These are phyloP conservation scores for Muscicapa striata DNA, from an alignment of 2,797 vertebrate genomes.

Conservation along the genomic window DNA sequence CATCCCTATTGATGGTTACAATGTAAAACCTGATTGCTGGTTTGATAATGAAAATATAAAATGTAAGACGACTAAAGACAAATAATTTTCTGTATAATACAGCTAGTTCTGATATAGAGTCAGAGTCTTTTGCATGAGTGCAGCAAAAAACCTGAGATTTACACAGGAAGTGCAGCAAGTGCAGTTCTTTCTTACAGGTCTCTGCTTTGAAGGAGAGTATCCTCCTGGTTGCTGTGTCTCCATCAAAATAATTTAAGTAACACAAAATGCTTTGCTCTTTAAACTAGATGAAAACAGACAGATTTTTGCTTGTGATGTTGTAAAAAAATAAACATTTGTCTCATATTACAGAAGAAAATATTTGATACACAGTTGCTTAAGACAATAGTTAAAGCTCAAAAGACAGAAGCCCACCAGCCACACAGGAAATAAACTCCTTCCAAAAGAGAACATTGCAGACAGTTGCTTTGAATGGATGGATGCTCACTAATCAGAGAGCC, in stretches of 20 bases:
- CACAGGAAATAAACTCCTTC: neutral
- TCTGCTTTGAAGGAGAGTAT: neutral
- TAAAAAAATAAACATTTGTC: conserved; percentile 11
- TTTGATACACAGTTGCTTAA: neutral
- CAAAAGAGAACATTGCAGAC: neutral
- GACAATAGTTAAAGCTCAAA: neutral
- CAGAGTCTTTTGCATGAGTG: neutral
- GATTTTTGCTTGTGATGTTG: neutral
- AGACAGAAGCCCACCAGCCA: neutral
- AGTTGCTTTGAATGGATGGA: neutral
- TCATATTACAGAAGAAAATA: neutral
- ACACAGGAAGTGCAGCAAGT: neutral
- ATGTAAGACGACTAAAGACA: neutral
- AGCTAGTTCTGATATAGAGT: neutral
- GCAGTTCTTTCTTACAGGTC: neutral
- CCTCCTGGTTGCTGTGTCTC: neutral
- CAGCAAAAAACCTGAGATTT: conserved; percentile 32
- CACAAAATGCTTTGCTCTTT: neutral
- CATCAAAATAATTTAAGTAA: neutral
- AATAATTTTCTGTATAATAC: neutral
- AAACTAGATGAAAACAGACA: neutral
- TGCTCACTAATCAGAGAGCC: neutral
- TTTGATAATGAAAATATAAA: neutral
- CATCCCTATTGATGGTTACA: neutral
- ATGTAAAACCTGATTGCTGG: neutral